phyloP scores from a whole-genome alignment of 2,888 invertebrate genomes.

The Himalopsyche anomala region DNA sequence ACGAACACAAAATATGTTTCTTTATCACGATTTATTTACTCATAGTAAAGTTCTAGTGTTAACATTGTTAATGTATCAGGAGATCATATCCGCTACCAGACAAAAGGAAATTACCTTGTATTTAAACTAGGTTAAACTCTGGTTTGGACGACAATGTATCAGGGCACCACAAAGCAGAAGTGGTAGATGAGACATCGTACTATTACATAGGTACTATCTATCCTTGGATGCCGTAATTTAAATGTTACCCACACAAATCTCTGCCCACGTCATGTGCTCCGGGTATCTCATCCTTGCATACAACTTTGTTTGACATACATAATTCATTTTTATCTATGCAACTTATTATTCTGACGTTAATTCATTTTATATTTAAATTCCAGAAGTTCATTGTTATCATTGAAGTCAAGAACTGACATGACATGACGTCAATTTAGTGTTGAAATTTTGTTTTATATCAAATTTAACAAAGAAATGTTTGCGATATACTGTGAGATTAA shows the following conservation, averaged over 20 bases:
- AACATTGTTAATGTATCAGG: neutral
- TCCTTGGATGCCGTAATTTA: constrained; percentile 22
- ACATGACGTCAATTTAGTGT: no score
- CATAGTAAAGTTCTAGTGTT: no score
- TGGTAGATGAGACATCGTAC: neutral
- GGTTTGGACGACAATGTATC: neutral
- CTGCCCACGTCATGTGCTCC: constrained; percentile 31
- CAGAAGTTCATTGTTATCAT: no score
- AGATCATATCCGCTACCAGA: neutral
- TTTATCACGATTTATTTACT: no score
- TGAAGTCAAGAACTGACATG: no score
- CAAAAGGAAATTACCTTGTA: neutral
- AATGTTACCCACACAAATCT: constrained; percentile 20
- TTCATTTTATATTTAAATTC: no score
- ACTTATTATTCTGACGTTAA: no score
- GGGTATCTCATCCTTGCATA: neutral
- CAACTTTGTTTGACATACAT: neutral
- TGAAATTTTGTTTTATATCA: no score
- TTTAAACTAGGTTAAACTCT: neutral
- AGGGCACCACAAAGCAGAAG: neutral
- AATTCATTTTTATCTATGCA: no score
- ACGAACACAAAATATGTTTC: no score
- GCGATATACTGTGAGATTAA: no score
- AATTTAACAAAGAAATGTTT: no score
- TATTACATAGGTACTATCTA: neutral